A percentile compares a stretch with the other conserved stretches of the same genome.
Evolutionary conservation across 2,113 vertebrate genomes (phyloP).

Genomic region (Cyanoramphus novaezelandiae): DNA sequence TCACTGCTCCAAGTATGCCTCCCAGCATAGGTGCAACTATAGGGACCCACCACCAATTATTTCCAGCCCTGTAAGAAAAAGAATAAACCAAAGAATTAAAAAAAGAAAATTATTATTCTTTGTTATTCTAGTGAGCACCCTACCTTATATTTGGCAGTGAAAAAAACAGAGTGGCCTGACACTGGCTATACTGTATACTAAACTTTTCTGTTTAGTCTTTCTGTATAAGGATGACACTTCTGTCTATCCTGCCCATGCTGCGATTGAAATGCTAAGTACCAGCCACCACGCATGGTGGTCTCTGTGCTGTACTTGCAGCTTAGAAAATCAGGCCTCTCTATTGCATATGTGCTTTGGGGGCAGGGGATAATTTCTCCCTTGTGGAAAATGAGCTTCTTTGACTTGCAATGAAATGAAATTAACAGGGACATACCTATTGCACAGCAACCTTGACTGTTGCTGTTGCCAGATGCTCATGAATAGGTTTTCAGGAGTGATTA

Average conservation of each 20-base stretch:
- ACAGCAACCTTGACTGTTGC: not conserved
- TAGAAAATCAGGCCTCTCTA: not conserved
- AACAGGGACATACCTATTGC: not conserved
- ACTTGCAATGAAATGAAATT: not conserved
- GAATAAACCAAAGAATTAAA: not conserved
- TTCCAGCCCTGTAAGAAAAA: constrained; percentile 79
- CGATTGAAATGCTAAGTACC: not conserved
- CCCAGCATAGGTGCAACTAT: constrained; percentile 89
- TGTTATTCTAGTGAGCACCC: not conserved
- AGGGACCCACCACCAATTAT: constrained; percentile 96
- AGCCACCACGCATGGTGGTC: not conserved
- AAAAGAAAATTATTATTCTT: not conserved
- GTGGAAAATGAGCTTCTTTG: not conserved
- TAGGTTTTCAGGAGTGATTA: not conserved
- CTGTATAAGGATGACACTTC: not conserved
- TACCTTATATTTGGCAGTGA: not conserved
- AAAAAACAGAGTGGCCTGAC: fast-evolving
- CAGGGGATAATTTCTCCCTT: not conserved
- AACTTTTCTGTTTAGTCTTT: not conserved
- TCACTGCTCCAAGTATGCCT: constrained; percentile 79
- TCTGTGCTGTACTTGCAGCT: not conserved
- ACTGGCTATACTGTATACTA: not conserved
- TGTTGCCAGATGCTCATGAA: not conserved
- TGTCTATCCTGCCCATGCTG: not conserved
- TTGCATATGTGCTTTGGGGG: not conserved